Base-by-base conservation (phyloP, 1,140 invertebrate genomes). In the Drosophila pallidifrons region DNA sequence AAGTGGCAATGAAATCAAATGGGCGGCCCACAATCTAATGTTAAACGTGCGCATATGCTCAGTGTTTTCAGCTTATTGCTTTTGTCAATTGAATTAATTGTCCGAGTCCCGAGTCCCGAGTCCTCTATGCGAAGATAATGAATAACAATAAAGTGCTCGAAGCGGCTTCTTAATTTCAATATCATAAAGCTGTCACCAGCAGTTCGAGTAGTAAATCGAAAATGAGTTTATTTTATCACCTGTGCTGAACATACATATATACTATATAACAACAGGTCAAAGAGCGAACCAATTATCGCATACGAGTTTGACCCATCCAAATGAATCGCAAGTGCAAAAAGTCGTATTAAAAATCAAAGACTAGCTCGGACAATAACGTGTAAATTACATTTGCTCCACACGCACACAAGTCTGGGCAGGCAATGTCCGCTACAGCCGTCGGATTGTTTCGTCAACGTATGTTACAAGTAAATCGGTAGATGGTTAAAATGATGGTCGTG, bases 1-100 rank as follows among this genome's bases (percentile, higher is more conserved):
- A 49, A 49, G 47, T 38, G 30, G 54, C 32, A 67, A 35, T 46
- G 51, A 43, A 61, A 46, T 30, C 32, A 30, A 52, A 54, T 61
- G 25, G 20, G 28, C 13, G 5, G 8, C 51, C 3, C 13, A 5
- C 25, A 52, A 16, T 55, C 8, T 5, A 32, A 49, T 63, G 32
- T 11, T 41, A 38, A 67, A 38, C 30, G 54, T 57, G 8, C 6
- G 11, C 49, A n/a, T 25, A 28, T 43, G 13, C 20, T 47, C 16
- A 6, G n/a, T 38, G 35, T 38, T 38, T 38, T 8, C 28, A 58
- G 47, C 47, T 25, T 49, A 11, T 49, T 49, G 20, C 47, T 20
- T 28, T 47, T 30, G 35, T 13, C 32, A 60, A 30, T 30, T 51
- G 46, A 69, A 41, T 69, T 52, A 69, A 51, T 61, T 70, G 46